Base-by-base conservation (phyloP, 2,113 vertebrate species). In the Heptranchias perlo region DNA sequence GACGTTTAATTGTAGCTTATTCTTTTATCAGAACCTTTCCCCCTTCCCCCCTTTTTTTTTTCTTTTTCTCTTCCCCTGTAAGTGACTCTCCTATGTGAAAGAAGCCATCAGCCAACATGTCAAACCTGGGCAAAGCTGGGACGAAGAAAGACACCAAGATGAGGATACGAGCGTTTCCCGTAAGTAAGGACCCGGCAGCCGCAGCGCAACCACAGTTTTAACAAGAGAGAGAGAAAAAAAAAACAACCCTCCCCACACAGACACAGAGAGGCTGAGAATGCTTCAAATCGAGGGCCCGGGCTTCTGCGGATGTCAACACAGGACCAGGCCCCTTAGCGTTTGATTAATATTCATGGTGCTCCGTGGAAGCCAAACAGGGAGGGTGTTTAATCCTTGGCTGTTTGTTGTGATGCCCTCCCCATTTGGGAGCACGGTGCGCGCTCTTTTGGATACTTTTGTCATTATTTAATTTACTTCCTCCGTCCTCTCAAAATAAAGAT, bases 61-160 rank as follows among this genome's bases (percentile, higher is more conserved):
- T 7, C 25, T 62, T 39, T 25, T n/a, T 18, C n/a, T 21, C n/a
- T 44, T 62, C 89, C 89, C 58, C 58, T 62, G 31, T 62, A 92
- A 92, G 89, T 62, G 89, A 92, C 10, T 92, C 10, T 92, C 89
- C 89, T 93, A 93, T 93, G 89, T 93, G 89, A 93, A 62, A 93
- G 89, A n/a, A 93, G 58, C 96, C 49, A 67, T 93, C 96, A 96
- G 96, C 96, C 96, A 97, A 97, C 98, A 99, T 99, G 99, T 99
- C 99, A 97, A 99, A 99, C 98, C 98, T 99, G 98, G 99, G 98
- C 98, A 99, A 99, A 98, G 97, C 98, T 96, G 98, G 98, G 97
- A 99, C 99, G 98, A 99, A 99, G 98, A 99, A 99, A 98, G 99
- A 99, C 98, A 99, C 99, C 98, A 99, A 99, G 98, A 99, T 99